A percentile compares a stretch with the other conserved stretches of the same genome.
Conservation (phyloP, 2,113 vertebrate genomes). For the Mus musculus region GRCm39 chrX:139562501-139563000, state of each 20-base stretch:
- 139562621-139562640: background rate
- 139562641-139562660: background rate
- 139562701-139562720: background rate
- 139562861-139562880: background rate
- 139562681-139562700: background rate
- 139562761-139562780: background rate
- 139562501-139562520: conserved; percentile 10
- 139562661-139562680: background rate
- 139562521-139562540: conserved; percentile 19
- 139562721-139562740: background rate
- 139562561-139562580: background rate
- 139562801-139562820: background rate
- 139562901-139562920: background rate
- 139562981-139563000: conserved; percentile 27
- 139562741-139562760: background rate
- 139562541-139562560: background rate
- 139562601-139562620: too few relatives aligned
- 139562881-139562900: background rate
- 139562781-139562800: conserved; percentile 44
- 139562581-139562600: background rate
- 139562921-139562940: background rate
- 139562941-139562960: conserved; percentile 45
- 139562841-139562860: background rate
- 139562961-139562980: background rate
- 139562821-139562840: background rate